Evolutionary conservation across 2,888 invertebrate genomes (phyloP).

Genomic region (Netelia melanura): DNA sequence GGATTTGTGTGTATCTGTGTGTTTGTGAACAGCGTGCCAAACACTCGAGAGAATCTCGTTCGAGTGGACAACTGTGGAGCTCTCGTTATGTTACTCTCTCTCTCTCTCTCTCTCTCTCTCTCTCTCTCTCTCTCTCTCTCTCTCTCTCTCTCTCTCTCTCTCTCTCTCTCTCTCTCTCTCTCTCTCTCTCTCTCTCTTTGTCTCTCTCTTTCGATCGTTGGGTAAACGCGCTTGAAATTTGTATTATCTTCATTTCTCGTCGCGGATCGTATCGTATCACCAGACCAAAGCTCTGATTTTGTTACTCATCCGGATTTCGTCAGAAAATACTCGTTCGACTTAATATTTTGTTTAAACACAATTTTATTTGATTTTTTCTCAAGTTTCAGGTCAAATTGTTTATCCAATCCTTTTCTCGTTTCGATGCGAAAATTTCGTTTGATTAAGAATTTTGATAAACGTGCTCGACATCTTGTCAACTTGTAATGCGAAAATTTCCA

Average conservation of each 20-base stretch:
- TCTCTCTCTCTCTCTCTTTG: not conserved
- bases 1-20: not conserved
- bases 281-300: not conserved
- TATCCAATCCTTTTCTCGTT: not conserved
- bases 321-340: not conserved
- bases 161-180: not conserved
- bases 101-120: not conserved
- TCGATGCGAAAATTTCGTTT: not conserved
- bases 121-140: not conserved
- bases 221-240: not conserved
- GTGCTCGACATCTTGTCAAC: conserved; percentile 21
- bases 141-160: not conserved
- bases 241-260: not conserved
- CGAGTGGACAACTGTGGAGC: not conserved
- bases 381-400: too few species aligned
- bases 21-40: not conserved
- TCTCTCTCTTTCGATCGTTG: not conserved
- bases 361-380: too few species aligned
- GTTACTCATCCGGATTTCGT: not conserved
- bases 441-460: not conserved
- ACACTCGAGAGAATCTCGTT: not conserved
- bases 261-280: not conserved
- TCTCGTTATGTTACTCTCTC: not conserved
- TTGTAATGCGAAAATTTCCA: not conserved
- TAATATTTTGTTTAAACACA: too few species aligned